Percentiles rank a stretch among this genome's conserved stretches.
Evolutionary conservation across 2,888 invertebrate species (phyloP).

Genomic region (Nomada flava): DNA sequence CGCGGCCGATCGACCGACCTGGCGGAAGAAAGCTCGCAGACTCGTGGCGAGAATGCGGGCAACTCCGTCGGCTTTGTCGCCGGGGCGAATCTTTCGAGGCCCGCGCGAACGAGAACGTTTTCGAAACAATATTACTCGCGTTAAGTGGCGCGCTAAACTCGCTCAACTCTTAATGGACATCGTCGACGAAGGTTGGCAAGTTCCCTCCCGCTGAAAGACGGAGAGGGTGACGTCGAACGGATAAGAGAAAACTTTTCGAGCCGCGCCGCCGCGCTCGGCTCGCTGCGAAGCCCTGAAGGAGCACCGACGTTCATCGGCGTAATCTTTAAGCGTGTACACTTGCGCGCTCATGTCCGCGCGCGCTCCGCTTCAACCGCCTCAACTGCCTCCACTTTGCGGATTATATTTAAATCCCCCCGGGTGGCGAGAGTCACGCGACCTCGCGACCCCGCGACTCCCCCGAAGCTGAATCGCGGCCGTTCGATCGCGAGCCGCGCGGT

Average conservation of each 20-base stretch:
- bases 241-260: conserved; percentile 62
- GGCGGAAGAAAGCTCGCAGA: background rate
- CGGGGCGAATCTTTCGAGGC: conserved; percentile 41
- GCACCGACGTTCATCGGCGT: conserved; percentile 56
- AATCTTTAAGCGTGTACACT: conserved; percentile 52
- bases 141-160: conserved; percentile 66
- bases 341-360: conserved; percentile 5
- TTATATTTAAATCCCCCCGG: conserved; percentile 44
- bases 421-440: background rate
- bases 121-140: conserved; percentile 66
- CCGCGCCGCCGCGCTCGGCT: conserved; percentile 55
- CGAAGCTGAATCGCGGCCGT: background rate
- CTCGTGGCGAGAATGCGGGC: background rate
- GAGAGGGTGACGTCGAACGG: conserved; percentile 31
- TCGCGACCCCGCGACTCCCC: background rate
- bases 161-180: conserved; percentile 70
- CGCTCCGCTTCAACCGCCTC: conserved; percentile 5
- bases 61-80: background rate
- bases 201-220: conserved; percentile 39
- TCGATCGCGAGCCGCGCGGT: background rate
- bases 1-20: background rate
- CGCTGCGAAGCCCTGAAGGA: conserved; percentile 54
- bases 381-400: conserved; percentile 63
- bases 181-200: conserved; percentile 56
- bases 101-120: conserved; percentile 51